A percentile compares a stretch with the other conserved stretches of the same genome.
phyloP scores from a whole-genome alignment of 2,797 vertebrate genomes.

The Iguana delicatissima region DNA sequence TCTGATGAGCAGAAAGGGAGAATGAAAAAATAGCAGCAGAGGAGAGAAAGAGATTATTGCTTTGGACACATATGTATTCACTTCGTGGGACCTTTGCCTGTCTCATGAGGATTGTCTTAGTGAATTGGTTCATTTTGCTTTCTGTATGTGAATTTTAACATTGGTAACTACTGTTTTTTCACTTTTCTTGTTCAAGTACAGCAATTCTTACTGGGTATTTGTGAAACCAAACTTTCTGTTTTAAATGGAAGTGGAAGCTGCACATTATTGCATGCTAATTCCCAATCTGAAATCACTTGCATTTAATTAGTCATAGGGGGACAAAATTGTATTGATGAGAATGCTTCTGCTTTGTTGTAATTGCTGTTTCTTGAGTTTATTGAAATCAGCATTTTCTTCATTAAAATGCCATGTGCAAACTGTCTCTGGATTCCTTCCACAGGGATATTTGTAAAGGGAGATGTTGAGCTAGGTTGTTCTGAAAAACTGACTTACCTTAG shows the following conservation, averaged over 20 bases:
- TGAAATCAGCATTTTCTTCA: constrained; percentile 42
- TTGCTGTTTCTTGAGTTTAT: not conserved
- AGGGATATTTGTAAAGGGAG: constrained; percentile 38
- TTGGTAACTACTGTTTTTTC: not conserved
- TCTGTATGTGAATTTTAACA: not conserved
- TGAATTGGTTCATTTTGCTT: not conserved
- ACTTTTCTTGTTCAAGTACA: constrained; percentile 33
- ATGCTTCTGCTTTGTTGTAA: constrained; percentile 41
- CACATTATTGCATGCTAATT: constrained; percentile 31
- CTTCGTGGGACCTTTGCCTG: not conserved
- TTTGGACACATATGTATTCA: not conserved
- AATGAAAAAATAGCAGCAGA: not conserved
- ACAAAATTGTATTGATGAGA: constrained; percentile 26
- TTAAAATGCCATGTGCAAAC: constrained; percentile 54
- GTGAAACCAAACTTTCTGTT: constrained; percentile 28
- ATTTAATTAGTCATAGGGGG: constrained; percentile 37
- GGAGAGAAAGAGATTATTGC: not conserved
- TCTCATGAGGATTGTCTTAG: not conserved
- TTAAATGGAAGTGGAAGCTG: constrained; percentile 51
- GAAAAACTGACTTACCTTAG: constrained; percentile 16
- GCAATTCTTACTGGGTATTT: constrained; percentile 33
- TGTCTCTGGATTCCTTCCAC: constrained; percentile 20
- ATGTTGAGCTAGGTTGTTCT: not conserved
- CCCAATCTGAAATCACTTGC: constrained; percentile 34
- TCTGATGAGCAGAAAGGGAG: not conserved